These are phyloP conservation scores for Sarcophaga variegata DNA, from an alignment of 2,888 invertebrate species.

Conservation along the genomic window DNA sequence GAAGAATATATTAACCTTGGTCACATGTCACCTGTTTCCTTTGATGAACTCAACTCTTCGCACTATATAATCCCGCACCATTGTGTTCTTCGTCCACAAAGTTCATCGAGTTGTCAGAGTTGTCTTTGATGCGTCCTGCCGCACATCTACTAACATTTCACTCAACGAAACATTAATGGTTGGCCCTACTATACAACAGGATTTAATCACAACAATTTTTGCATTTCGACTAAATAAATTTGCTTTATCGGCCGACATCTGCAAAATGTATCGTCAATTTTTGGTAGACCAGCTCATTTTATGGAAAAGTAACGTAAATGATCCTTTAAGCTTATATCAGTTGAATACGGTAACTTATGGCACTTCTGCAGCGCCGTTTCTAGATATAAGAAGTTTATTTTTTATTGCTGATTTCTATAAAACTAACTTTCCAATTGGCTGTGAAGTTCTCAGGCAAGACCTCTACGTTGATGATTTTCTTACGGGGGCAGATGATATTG, in stretches of 20 bases:
- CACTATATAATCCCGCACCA: constrained; percentile 59
- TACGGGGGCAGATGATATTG: constrained; percentile 15
- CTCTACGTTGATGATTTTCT: constrained; percentile 37
- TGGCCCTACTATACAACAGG: constrained; percentile 63
- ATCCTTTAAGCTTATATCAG: neutral
- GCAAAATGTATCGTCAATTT: constrained; percentile 55
- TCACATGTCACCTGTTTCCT: constrained; percentile 4
- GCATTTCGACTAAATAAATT: constrained; percentile 51
- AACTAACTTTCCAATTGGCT: constrained; percentile 12
- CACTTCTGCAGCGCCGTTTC: constrained; percentile 48
- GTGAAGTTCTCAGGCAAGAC: constrained; percentile 5
- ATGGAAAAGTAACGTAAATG: constrained; percentile 24
- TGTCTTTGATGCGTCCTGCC: constrained; percentile 53
- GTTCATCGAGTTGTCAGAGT: constrained; percentile 48
- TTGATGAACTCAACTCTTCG: neutral
- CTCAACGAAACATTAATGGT: constrained; percentile 65
- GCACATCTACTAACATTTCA: constrained; percentile 51
- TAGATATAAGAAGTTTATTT: constrained; percentile 44
- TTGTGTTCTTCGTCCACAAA: constrained; percentile 46
- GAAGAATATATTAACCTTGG: constrained; percentile 35
- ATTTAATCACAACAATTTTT: constrained; percentile 48
- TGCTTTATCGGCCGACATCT: constrained; percentile 48
- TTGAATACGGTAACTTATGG: constrained; percentile 35
- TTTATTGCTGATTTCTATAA: constrained; percentile 38
- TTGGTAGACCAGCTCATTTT: constrained; percentile 52